phyloP scores from a whole-genome alignment of 2,113 vertebrate genomes.

The Urocolius indicus region DNA sequence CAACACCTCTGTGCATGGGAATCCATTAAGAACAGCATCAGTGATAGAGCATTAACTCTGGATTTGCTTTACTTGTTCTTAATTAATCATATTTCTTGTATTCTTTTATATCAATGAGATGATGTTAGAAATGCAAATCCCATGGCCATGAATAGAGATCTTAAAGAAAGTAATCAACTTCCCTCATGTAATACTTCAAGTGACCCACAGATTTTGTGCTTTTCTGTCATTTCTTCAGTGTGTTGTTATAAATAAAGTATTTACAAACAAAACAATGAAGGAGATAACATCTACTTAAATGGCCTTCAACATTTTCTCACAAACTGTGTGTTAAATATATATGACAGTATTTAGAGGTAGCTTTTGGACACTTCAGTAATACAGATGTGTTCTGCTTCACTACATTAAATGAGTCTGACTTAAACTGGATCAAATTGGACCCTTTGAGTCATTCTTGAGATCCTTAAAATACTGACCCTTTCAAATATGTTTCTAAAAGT shows the following conservation, averaged over 20 bases:
- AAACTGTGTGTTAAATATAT: neutral
- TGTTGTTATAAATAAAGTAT: neutral
- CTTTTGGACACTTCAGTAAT: neutral
- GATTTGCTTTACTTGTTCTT: slow-evolving; percentile 3
- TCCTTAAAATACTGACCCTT: neutral
- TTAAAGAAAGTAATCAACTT: neutral
- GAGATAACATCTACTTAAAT: neutral
- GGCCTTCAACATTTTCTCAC: neutral
- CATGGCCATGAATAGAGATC: neutral
- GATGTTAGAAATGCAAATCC: neutral
- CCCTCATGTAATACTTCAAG: neutral
- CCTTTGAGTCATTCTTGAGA: neutral
- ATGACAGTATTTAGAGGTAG: neutral
- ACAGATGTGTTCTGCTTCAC: neutral
- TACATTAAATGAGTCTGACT: neutral
- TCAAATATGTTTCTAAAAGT: neutral
- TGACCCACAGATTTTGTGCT: neutral
- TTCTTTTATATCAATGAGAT: neutral
- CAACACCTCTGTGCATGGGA: neutral
- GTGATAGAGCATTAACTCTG: neutral
- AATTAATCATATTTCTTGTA: neutral
- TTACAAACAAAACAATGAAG: neutral
- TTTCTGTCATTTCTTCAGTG: neutral
- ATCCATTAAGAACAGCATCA: neutral
- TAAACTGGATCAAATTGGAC: neutral